phyloP scores from a whole-genome alignment of 2,888 invertebrate species.

The Microctonus aethiopoides region DNA sequence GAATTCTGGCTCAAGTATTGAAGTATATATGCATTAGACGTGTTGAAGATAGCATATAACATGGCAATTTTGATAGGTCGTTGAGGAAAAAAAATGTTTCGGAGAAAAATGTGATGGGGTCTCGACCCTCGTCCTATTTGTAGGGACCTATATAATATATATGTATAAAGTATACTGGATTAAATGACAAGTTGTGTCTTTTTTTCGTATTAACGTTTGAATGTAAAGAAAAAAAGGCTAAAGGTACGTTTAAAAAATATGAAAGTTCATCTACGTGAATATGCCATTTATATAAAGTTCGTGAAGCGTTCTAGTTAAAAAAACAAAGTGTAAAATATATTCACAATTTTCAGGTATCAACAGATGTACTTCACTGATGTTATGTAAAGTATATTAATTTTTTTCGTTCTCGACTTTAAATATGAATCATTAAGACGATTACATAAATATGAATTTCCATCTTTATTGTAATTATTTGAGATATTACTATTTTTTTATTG shows the following conservation, averaged over 20 bases:
- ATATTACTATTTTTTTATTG: too few species aligned
- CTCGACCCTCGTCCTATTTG: background rate
- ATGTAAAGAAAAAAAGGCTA: background rate
- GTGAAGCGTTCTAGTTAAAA: background rate
- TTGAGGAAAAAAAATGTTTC: background rate
- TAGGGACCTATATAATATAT: background rate
- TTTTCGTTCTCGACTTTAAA: too few species aligned
- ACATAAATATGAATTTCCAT: too few species aligned
- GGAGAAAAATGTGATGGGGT: background rate
- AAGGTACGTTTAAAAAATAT: background rate
- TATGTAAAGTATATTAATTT: too few species aligned
- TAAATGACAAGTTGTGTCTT: background rate
- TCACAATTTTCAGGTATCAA: too few species aligned
- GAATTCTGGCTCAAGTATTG: too few species aligned
- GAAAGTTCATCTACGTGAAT: background rate
- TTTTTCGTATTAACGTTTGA: background rate
- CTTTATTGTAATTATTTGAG: too few species aligned
- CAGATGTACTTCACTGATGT: too few species aligned
- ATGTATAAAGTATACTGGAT: background rate
- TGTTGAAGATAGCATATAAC: background rate
- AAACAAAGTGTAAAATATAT: background rate
- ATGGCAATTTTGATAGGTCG: background rate
- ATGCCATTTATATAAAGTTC: background rate
- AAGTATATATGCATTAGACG: background rate
- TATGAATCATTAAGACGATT: too few species aligned